Evolutionary conservation across 2,888 invertebrate genomes (phyloP), one percentile per base, ranked within the genome.

Genomic region (Folsomia manolachei): DNA sequence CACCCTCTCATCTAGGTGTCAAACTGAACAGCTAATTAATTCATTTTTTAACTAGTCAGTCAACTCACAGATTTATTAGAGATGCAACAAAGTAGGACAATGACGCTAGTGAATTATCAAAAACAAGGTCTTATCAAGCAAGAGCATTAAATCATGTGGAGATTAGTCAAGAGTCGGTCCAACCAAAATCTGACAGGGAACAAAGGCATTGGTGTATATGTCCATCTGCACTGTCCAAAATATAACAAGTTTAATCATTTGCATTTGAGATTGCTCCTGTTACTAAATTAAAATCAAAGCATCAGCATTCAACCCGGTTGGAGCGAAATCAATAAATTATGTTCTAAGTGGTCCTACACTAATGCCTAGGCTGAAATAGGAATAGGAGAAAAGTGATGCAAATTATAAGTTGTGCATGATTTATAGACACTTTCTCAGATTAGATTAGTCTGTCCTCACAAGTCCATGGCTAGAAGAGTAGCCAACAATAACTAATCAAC

Each of bases 371-470:
- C 7, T 7, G n/a, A n/a, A 7, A 19, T 56, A 19, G 56, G 56
- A 69, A 64, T 72, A 19, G 21, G 56, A 19, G 39, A n/a, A 39
- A 60, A 60, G 60, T 9, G 21, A 25, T 18, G 23, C 23, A 24
- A 66, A 66, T 66, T 66, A 66, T 52, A 66, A 52, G 65, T 66
- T 52, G 27, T 51, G 27, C n/a, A 64, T 66, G 65, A 66, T 66
- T 66, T 66, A 66, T 66, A 62, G 26, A 66, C 56, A n/a, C 65
- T 66, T 66, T 27, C 65, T 52, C 65, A 66, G 65, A 66, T 66
- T 66, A 66, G 65, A 66, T 52, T 52, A 66, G 65, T n/a, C 27
- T 64, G n/a, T 23, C 27, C 64, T 25, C 64, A 26, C 18, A 14
- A 39, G 4, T 39, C 39, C 39, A 39, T 9, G n/a, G n/a, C 7